Evolutionary conservation across 1,140 invertebrate species (phyloP).

Genomic region (Plutomurus gul): DNA sequence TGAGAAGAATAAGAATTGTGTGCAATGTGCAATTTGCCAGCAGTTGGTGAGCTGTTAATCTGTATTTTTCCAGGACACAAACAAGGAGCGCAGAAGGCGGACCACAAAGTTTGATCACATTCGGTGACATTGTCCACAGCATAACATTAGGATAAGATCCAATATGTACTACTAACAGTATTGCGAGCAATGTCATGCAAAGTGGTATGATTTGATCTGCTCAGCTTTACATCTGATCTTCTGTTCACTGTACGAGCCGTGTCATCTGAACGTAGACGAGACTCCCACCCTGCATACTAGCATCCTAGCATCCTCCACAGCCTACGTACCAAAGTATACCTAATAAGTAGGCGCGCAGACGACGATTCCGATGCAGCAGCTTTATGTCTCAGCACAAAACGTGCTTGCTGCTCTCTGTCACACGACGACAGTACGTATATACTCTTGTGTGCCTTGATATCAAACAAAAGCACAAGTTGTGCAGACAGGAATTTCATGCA

Average conservation of each 20-base stretch:
- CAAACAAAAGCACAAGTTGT: too few relatives aligned
- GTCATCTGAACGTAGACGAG: not conserved
- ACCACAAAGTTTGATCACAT: slow-evolving; percentile 24
- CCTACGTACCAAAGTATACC: too few relatives aligned
- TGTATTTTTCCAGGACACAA: not conserved
- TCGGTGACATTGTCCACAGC: not conserved
- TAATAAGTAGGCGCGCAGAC: too few relatives aligned
- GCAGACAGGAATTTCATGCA: too few relatives aligned
- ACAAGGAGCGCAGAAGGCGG: slow-evolving; percentile 5
- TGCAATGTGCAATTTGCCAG: not conserved
- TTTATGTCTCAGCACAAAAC: too few relatives aligned
- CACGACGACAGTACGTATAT: too few relatives aligned
- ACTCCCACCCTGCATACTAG: too few relatives aligned
- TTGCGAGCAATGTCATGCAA: slow-evolving; percentile 10
- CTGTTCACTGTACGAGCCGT: not conserved
- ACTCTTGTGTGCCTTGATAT: too few relatives aligned
- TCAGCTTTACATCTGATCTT: not conserved
- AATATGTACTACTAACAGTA: not conserved
- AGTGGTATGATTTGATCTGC: slow-evolving; percentile 1
- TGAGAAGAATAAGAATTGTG: slow-evolving; percentile 3
- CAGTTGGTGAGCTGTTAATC: slow-evolving; percentile 16
- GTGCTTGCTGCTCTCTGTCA: too few relatives aligned
- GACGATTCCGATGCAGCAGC: too few relatives aligned
- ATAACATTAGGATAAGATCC: not conserved
- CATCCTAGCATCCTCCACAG: too few relatives aligned